Evolutionary conservation across 1,140 invertebrate genomes (phyloP).

Genomic region (Aphelenchoides fujianensis): DNA sequence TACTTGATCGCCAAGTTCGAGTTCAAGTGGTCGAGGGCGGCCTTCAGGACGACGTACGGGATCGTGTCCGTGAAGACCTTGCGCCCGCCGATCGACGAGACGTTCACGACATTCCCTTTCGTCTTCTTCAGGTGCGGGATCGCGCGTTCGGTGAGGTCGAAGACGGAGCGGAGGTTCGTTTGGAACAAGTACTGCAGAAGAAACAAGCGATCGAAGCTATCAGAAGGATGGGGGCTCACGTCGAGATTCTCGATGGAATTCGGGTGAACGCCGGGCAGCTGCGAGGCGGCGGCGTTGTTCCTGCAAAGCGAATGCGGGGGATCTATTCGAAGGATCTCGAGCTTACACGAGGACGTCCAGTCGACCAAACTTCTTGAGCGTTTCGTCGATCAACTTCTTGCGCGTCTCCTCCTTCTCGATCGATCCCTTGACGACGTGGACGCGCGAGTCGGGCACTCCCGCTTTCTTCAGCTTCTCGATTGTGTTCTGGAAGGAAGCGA

Average conservation of each 20-base stretch:
- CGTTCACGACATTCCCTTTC: constrained; percentile 26
- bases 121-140: constrained; percentile 30
- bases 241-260: not conserved
- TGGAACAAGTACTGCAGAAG: not conserved
- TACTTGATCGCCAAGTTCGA: constrained; percentile 10
- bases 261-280: not conserved
- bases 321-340: too few species aligned
- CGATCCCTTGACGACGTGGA: not conserved
- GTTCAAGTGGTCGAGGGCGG: constrained; percentile 25
- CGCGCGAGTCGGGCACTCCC: not conserved
- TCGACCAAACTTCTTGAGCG: constrained; percentile 13
- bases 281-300: not conserved
- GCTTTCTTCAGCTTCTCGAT: constrained; percentile 6
- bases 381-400: constrained; percentile 3
- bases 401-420: constrained; percentile 1
- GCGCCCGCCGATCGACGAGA: constrained; percentile 13
- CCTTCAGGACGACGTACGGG: constrained; percentile 12
- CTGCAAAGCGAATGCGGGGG: not conserved
- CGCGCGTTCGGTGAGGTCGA: constrained; percentile 16
- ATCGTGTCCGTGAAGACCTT: not conserved
- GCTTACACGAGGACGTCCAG: constrained; percentile 13
- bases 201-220: too few species aligned
- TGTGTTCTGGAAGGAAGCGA: not conserved
- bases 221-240: too few species aligned
- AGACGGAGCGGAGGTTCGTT: constrained; percentile 6